Evolutionary conservation across 2,888 invertebrate species (phyloP).

Genomic region (Leptopilina drosophilae): DNA sequence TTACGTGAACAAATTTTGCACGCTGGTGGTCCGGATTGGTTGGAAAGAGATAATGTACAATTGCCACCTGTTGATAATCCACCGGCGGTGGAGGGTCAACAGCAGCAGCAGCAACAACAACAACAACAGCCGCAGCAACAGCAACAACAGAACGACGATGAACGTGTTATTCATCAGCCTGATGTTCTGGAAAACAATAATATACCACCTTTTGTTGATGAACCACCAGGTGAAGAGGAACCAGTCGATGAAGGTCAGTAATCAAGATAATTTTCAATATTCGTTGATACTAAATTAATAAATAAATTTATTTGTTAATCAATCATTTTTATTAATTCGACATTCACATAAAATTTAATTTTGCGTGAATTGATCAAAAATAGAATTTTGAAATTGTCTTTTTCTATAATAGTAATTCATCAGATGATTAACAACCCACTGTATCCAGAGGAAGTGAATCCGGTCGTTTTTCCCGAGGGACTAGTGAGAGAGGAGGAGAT

Average conservation of each 20-base stretch:
- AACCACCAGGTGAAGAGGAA: slow-evolving; percentile 70
- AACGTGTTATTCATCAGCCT: slow-evolving; percentile 63
- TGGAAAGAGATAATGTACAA: slow-evolving; percentile 84
- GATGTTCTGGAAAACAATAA: slow-evolving; percentile 75
- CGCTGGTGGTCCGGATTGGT: slow-evolving; percentile 98
- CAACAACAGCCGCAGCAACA: slow-evolving; percentile 49
- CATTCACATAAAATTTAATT: too few species aligned
- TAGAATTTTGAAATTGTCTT: too few species aligned
- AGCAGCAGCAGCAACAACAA: slow-evolving; percentile 49
- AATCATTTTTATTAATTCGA: too few species aligned
- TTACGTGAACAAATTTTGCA: slow-evolving; percentile 97
- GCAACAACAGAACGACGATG: slow-evolving; percentile 63
- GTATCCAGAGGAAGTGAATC: slow-evolving; percentile 53
- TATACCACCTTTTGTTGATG: slow-evolving; percentile 73
- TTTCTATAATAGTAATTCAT: neutral
- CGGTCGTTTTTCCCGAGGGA: slow-evolving; percentile 47
- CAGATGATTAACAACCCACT: slow-evolving; percentile 41
- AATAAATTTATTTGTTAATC: neutral
- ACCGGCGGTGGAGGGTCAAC: slow-evolving; percentile 75
- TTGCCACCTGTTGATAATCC: slow-evolving; percentile 78
- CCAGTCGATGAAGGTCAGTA: slow-evolving; percentile 62
- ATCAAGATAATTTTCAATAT: slow-evolving; percentile 35
- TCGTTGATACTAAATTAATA: neutral
- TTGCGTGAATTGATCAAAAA: too few species aligned
- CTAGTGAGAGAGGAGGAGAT: slow-evolving; percentile 49